Evolutionary conservation across 2,113 vertebrate species (phyloP).

Genomic region (Scalopus aquaticus): DNA sequence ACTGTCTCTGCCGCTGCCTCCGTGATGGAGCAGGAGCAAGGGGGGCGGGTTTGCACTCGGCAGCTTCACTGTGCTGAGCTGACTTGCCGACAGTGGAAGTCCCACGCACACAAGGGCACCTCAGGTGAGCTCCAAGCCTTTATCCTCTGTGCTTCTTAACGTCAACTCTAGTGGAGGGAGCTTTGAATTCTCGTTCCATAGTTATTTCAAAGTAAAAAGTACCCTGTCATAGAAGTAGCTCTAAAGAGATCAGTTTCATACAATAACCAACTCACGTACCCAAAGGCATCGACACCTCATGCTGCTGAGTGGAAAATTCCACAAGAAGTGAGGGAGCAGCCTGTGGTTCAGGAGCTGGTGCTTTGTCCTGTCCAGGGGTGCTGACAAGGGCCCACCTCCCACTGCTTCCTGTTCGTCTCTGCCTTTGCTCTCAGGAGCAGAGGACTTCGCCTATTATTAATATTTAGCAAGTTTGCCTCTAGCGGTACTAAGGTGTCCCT

Average conservation of each 20-base stretch:
- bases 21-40: neutral
- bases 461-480: conserved; percentile 91
- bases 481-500: conserved; percentile 94
- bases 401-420: conserved; percentile 74
- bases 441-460: conserved; percentile 78
- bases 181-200: neutral
- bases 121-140: neutral
- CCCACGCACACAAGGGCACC: neutral
- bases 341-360: conserved; percentile 7
- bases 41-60: neutral
- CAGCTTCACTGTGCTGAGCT: neutral
- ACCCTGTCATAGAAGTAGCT: neutral
- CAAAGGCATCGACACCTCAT: neutral
- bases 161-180: neutral
- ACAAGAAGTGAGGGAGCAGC: neutral
- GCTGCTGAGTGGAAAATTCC: conserved; percentile 54
- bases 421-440: conserved; percentile 52
- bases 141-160: neutral
- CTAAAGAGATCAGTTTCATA: neutral
- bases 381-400: conserved; percentile 52
- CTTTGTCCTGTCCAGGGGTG: conserved; percentile 62
- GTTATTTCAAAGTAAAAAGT: neutral
- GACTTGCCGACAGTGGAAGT: neutral
- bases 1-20: neutral
- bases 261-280: neutral